Conservation (phyloP, 2,888 invertebrate species). For the Tachystola acroxantha region DNA sequence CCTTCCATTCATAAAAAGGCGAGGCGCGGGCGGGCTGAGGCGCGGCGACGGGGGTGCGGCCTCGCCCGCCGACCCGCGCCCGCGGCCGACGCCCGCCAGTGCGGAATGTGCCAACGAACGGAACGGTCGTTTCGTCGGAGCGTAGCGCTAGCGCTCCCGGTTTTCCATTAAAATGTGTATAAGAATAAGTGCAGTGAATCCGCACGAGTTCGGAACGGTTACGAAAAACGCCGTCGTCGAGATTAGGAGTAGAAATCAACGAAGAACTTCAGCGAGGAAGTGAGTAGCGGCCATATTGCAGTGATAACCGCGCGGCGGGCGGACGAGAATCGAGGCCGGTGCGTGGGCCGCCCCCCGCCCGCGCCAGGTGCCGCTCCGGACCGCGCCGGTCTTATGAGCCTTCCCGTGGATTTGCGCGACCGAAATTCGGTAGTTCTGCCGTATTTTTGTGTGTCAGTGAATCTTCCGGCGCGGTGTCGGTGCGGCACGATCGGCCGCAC, state of each 20-base stretch:
- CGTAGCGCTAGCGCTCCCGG: slow-evolving; percentile 77
- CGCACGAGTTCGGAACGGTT: slow-evolving; percentile 77
- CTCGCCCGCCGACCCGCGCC: slow-evolving; percentile 72
- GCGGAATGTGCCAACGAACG: slow-evolving; percentile 76
- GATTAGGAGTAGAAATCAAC: slow-evolving; percentile 78
- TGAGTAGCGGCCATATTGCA: slow-evolving; percentile 79
- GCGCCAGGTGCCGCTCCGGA: slow-evolving; percentile 78
- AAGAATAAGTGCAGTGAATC: slow-evolving; percentile 78
- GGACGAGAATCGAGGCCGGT: slow-evolving; percentile 79
- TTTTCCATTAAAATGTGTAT: slow-evolving; percentile 79
- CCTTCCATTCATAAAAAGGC: slow-evolving; percentile 86
- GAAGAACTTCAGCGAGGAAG: slow-evolving; percentile 79
- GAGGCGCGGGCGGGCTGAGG: slow-evolving; percentile 67
- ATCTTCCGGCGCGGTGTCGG: slow-evolving; percentile 64
- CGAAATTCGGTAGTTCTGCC: slow-evolving; percentile 70
- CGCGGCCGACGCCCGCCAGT: slow-evolving; percentile 70
- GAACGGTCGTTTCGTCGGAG: slow-evolving; percentile 80
- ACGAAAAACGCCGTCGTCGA: slow-evolving; percentile 75
- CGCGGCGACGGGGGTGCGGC: slow-evolving; percentile 72
- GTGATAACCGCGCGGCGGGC: slow-evolving; percentile 79
- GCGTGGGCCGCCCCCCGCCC: slow-evolving; percentile 78
- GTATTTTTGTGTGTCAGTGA: slow-evolving; percentile 68
- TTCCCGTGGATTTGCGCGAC: slow-evolving; percentile 78
- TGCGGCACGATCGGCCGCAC: slow-evolving; percentile 50
- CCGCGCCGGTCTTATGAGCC: slow-evolving; percentile 80